Conservation (phyloP, 2,888 invertebrate species). For the Platycheirus albimanus region DNA sequence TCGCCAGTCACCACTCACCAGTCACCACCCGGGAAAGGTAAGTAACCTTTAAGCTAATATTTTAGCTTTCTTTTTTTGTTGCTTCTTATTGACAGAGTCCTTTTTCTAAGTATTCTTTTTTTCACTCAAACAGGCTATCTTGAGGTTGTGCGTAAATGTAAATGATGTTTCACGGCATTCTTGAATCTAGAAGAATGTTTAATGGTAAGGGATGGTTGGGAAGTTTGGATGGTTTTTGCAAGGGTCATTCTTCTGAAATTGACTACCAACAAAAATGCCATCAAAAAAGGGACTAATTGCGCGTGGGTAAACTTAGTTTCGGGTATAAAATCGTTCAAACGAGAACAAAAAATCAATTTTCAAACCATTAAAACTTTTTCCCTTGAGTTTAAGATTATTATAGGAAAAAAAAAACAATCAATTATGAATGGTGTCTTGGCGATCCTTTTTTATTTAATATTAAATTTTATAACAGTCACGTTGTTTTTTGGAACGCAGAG, state of each 20-base stretch:
- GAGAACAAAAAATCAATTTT: conserved; percentile 14
- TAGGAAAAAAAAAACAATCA: conserved; percentile 4
- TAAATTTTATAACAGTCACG: background rate
- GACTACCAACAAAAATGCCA: conserved; percentile 18
- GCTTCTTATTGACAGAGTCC: background rate
- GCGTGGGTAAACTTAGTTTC: conserved; percentile 8
- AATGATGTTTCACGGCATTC: conserved; percentile 16
- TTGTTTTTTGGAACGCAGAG: no score
- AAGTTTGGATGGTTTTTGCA: conserved; percentile 54
- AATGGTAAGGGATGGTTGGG: conserved; percentile 44
- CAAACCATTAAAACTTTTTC: background rate
- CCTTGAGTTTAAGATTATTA: background rate
- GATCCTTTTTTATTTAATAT: conserved; percentile 17
- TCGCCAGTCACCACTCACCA: conserved; percentile 1
- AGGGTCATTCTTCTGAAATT: conserved; percentile 59
- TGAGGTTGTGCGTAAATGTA: background rate
- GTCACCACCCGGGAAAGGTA: background rate
- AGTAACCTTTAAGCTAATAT: conserved; percentile 2
- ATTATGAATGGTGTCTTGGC: background rate
- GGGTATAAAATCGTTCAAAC: background rate
- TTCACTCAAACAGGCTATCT: conserved; percentile 2
- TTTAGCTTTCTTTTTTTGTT: background rate
- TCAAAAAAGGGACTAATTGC: conserved; percentile 43
- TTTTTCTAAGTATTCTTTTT: conserved; percentile 5
- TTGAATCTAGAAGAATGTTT: conserved; percentile 6